Base-by-base conservation (phyloP, 2,888 invertebrate genomes). In the Spatulosminthurus flaviceps region DNA sequence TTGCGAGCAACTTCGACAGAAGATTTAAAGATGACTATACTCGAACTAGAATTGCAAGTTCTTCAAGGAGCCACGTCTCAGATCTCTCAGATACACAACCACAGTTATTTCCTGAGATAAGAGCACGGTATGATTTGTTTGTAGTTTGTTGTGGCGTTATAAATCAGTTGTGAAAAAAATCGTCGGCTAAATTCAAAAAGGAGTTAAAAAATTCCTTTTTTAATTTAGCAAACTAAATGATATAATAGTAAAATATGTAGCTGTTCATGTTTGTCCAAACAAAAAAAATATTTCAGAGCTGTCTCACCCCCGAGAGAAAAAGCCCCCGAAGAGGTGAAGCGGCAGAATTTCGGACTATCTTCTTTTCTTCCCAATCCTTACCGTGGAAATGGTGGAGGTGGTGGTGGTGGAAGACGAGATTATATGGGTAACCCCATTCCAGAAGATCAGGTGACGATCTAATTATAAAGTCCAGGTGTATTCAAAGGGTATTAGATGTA, bases 401-500 rank as follows among this genome's bases (percentile, higher is more conserved):
- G 29, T 71, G 77, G 69, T 19, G 67, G 79, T 1, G 21, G 61
- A 42, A 42, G 70, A 41, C 67, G 64, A 16, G 69, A 69, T 34
- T 34, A 70, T 41, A 21, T 41, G 41, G 70, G 70, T 41, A 70
- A 72, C 41, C 73, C 67, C 16, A 42, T 42, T 24, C 75, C 75
- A 61, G 41, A 26, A n/a, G 76, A 69, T 67, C 76, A 76, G 76
- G 76, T 76, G 76, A 76, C n/a, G 64, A 64, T 64, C 64, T 64
- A 64, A 64, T 28, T 61, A 29, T 29, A 29, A 74, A 73, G 51
- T 22, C 13, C 66, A 61, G 7, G n/a, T 66, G n/a, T 66, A 2
- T 66, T 16, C n/a, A n/a, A n/a, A n/a, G n/a, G n/a, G n/a, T n/a
- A n/a, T n/a, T n/a, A n/a, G n/a, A n/a, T n/a, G n/a, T n/a, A n/a